Percentiles rank a stretch among this genome's conserved stretches.
Conservation (phyloP, 2,797 vertebrate genomes). For the Alca torda region DNA sequence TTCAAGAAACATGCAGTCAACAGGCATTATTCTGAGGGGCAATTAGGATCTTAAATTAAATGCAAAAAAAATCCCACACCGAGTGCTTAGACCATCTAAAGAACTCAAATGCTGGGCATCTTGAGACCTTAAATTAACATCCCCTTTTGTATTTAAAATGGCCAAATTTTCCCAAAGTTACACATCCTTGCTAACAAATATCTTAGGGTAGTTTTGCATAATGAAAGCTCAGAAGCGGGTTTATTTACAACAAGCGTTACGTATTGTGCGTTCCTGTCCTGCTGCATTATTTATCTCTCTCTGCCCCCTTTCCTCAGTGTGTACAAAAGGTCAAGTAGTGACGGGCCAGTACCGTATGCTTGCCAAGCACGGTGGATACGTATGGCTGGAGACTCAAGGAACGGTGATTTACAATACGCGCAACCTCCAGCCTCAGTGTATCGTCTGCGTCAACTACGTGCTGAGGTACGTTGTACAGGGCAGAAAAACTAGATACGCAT, state of each 20-base stretch:
- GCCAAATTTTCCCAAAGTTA: background rate
- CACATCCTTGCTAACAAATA: background rate
- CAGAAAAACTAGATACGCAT: background rate
- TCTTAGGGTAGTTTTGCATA: background rate
- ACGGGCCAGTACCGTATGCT: slow-evolving; percentile 95
- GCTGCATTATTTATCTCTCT: background rate
- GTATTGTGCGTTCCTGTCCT: background rate
- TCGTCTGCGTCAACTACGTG: slow-evolving; percentile 95
- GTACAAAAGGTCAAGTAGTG: slow-evolving; percentile 93
- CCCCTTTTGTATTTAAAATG: background rate
- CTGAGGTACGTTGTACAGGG: slow-evolving; percentile 82
- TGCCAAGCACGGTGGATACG: slow-evolving; percentile 92
- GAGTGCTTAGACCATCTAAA: background rate
- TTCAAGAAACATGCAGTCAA: background rate
- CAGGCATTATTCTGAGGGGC: background rate
- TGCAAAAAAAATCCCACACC: background rate
- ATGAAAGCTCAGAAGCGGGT: background rate
- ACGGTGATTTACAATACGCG: slow-evolving; percentile 96
- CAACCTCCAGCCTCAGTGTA: slow-evolving; percentile 96
- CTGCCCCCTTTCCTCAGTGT: slow-evolving; percentile 80
- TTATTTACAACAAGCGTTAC: background rate
- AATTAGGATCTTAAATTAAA: background rate
- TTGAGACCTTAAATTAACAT: background rate
- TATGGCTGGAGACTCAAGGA: slow-evolving; percentile 96
- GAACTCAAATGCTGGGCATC: background rate